Conservation (phyloP, 2,113 vertebrate species). For the Burhinus bistriatus region DNA sequence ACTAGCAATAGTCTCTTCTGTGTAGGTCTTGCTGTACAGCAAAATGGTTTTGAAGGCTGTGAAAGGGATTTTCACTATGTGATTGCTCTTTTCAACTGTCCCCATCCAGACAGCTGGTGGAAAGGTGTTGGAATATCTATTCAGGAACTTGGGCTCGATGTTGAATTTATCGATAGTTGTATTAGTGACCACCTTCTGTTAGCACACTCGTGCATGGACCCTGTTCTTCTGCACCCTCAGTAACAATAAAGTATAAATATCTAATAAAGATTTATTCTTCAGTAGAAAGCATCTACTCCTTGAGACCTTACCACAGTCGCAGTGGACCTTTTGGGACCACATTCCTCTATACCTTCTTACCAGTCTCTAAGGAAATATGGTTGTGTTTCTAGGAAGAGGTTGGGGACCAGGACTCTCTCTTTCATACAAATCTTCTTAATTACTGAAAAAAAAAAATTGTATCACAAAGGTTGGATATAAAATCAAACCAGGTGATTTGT, state of each 20-base stretch:
- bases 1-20: neutral
- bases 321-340: neutral
- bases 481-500: neutral
- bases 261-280: neutral
- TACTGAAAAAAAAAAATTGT: neutral
- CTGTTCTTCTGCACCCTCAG: neutral
- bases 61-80: neutral
- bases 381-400: accelerated
- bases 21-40: neutral
- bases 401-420: neutral
- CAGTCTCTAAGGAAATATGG: neutral
- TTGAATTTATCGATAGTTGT: neutral
- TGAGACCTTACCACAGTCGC: neutral
- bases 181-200: neutral
- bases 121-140: neutral
- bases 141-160: neutral
- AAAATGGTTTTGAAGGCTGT: neutral
- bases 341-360: neutral
- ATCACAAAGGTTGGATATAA: neutral
- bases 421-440: neutral
- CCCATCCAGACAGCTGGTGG: neutral
- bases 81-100: neutral
- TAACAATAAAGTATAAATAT: neutral
- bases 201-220: neutral
- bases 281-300: neutral